These are phyloP conservation scores for Malurus elegans DNA, from an alignment of 2,113 vertebrate genomes.

Conservation along the genomic window DNA sequence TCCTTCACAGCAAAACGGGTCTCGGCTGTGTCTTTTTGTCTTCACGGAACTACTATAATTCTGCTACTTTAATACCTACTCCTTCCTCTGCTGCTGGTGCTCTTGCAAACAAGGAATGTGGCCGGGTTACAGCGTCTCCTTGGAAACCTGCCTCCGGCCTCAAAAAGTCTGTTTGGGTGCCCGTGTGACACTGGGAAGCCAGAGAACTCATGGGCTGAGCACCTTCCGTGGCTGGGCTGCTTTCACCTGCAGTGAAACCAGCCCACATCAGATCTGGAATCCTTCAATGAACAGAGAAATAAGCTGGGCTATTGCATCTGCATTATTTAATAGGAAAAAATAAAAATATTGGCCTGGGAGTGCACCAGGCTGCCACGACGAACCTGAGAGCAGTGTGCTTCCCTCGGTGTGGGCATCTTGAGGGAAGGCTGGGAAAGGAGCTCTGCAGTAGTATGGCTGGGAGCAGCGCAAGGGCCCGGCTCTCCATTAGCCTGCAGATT, in stretches of 20 bases:
- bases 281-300: not conserved
- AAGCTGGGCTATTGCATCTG: not conserved
- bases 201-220: not conserved
- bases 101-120: not conserved
- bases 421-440: not conserved
- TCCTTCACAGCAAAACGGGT: not conserved
- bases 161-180: not conserved
- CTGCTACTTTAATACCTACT: not conserved
- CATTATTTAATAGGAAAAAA: not conserved
- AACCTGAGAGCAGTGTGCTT: not conserved
- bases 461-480: not conserved
- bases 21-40: not conserved
- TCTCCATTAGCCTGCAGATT: not conserved
- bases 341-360: not conserved
- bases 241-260: not conserved
- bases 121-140: not conserved
- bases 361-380: not conserved
- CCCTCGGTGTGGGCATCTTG: fast-evolving
- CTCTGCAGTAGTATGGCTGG: not conserved
- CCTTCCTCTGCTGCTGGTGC: not conserved
- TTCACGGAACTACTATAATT: not conserved
- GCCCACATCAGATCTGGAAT: not conserved
- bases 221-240: not conserved
- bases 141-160: constrained; percentile 28
- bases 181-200: not conserved